Evolutionary conservation across 2,113 vertebrate genomes (phyloP).

Genomic region (Conger conger): DNA sequence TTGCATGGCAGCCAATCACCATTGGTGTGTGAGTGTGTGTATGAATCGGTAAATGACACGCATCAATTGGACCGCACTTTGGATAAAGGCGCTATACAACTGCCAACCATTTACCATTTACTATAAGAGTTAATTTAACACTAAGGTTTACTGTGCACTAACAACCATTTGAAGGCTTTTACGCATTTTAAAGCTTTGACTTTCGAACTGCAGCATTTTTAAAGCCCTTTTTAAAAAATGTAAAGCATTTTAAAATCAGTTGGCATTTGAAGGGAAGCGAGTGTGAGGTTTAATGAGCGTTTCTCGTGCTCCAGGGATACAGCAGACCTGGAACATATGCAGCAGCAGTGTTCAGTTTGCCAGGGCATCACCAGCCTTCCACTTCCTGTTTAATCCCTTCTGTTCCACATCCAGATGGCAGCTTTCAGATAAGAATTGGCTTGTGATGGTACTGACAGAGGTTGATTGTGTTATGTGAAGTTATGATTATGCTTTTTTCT

Average conservation of each 20-base stretch:
- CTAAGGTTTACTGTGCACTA: no score
- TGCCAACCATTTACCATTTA: no score
- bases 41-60: no score
- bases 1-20: no score
- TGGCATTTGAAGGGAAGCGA: no score
- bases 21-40: no score
- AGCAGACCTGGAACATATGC: slow-evolving; percentile 41
- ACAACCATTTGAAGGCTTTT: background rate
- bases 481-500: background rate
- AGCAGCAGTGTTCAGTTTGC: slow-evolving; percentile 43
- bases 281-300: background rate
- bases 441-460: slow-evolving; percentile 11
- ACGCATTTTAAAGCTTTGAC: background rate
- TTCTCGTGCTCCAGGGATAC: no score
- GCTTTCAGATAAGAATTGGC: slow-evolving; percentile 12
- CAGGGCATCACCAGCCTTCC: background rate
- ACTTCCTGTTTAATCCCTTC: slow-evolving; percentile 33
- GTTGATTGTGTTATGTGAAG: slow-evolving; percentile 5
- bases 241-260: no score
- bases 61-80: no score
- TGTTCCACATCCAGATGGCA: slow-evolving; percentile 38
- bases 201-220: background rate
- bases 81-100: no score
- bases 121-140: no score
- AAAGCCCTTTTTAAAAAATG: background rate